Percentiles rank a stretch among this genome's conserved stretches.
These are phyloP conservation scores for Gymnopithys bicolor DNA, from an alignment of 2,797 vertebrate species.

Conservation along the genomic window DNA sequence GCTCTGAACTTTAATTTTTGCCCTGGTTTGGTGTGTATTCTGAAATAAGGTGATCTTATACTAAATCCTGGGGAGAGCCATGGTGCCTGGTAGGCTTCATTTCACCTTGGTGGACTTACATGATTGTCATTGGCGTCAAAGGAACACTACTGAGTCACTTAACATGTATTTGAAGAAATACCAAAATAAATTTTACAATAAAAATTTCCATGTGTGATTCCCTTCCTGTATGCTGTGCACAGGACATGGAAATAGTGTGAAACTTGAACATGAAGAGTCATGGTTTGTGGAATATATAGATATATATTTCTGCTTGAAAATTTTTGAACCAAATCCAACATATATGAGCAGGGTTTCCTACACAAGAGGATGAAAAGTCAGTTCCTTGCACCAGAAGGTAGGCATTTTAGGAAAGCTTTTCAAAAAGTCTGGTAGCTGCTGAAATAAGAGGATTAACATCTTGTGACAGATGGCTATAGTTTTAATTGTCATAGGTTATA, in stretches of 20 bases:
- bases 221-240: not conserved
- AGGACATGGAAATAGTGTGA: not conserved
- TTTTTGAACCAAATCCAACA: not conserved
- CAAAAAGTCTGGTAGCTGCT: not conserved
- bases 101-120: not conserved
- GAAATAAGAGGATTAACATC: conserved; percentile 79
- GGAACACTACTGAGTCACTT: not conserved
- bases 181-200: not conserved
- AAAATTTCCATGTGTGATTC: not conserved
- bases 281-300: not conserved
- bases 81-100: not conserved
- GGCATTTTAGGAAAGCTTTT: conserved; percentile 41
- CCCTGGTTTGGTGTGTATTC: not conserved
- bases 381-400: not conserved
- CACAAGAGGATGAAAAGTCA: not conserved
- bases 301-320: not conserved
- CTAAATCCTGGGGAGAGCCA: not conserved
- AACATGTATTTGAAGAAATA: not conserved
- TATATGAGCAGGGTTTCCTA: not conserved
- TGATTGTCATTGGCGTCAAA: not conserved
- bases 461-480: conserved; percentile 64
- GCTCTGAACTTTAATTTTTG: not conserved
- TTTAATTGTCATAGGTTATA: conserved; percentile 75
- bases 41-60: not conserved
- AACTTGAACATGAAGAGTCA: not conserved